Evolutionary conservation across 1,140 invertebrate species (phyloP).

Genomic region (Andrena cerasifolii): DNA sequence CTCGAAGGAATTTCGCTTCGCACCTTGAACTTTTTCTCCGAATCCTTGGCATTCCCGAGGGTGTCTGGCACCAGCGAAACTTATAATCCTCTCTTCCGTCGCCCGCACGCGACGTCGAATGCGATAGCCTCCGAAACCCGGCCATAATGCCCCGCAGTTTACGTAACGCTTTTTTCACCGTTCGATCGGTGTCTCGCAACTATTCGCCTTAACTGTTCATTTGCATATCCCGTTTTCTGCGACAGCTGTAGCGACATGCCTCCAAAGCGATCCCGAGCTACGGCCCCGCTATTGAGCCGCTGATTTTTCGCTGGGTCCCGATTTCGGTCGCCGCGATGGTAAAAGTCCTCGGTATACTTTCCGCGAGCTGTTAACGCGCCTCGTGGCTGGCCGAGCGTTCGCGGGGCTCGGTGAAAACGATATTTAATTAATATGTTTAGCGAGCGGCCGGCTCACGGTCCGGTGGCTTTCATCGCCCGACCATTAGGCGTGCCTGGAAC

Average conservation of each 20-base stretch:
- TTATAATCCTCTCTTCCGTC: no score
- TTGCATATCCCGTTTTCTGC: constrained; percentile 67
- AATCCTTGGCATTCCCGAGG: no score
- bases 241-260: constrained; percentile 50
- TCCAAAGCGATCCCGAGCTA: constrained; percentile 34
- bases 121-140: no score
- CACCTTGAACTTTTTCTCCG: no score
- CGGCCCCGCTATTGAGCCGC: constrained; percentile 25
- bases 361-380: constrained; percentile 15
- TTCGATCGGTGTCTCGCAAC: constrained; percentile 37
- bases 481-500: not conserved
- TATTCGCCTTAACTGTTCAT: constrained; percentile 62
- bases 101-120: no score
- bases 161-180: constrained; percentile 54
- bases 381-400: constrained; percentile 31
- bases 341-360: constrained; percentile 34
- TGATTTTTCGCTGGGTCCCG: not conserved
- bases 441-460: not conserved
- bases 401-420: constrained; percentile 31
- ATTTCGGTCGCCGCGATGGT: not conserved
- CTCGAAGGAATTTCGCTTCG: no score
- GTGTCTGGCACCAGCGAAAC: no score
- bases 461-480: constrained; percentile 23
- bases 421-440: constrained; percentile 42
- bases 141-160: constrained; percentile 48